Conservation (phyloP, 2,888 invertebrate species). For the Noctua fimbriata region DNA sequence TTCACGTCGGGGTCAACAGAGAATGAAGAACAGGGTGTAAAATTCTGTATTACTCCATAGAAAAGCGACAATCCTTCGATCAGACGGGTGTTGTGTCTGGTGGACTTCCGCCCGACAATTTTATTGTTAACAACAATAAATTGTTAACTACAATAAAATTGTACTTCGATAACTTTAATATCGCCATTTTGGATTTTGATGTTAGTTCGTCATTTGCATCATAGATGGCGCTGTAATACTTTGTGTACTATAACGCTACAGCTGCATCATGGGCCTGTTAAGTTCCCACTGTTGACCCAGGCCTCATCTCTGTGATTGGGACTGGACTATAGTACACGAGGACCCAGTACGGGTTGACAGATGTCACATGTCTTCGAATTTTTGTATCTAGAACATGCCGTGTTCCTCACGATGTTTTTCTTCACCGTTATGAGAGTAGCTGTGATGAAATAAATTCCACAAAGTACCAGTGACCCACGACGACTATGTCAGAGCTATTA, state of each 20-base stretch:
- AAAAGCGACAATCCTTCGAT: background rate
- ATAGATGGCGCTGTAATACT: background rate
- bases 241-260: background rate
- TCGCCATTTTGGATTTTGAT: background rate
- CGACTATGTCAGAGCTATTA: no score
- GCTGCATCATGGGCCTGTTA: background rate
- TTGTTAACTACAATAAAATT: no score
- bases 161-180: background rate
- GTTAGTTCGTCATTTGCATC: background rate
- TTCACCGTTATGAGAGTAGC: no score
- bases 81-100: background rate
- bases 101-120: background rate
- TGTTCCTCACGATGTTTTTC: no score
- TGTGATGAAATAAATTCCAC: no score
- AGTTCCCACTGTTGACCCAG: background rate
- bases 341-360: no score
- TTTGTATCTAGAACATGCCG: no score
- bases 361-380: no score
- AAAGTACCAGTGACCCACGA: no score
- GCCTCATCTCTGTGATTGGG: background rate
- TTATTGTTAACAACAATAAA: no score
- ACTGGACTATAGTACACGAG: background rate
- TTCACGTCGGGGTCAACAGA: background rate
- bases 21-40: background rate
- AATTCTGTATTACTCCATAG: background rate